Evolutionary conservation across 1,140 invertebrate genomes (phyloP).

Genomic region (Grapholita molesta): DNA sequence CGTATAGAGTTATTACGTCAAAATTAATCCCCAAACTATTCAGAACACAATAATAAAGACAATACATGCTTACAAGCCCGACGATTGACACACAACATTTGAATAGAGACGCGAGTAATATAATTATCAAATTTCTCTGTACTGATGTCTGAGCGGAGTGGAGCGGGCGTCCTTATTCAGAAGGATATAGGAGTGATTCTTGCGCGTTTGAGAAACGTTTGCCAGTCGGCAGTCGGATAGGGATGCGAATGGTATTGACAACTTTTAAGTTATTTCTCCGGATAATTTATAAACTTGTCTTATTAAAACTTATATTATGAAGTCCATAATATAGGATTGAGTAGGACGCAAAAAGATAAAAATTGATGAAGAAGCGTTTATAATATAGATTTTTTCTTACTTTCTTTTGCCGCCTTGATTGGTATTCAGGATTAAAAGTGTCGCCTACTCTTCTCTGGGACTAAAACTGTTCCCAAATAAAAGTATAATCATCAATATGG

Average conservation of each 20-base stretch:
- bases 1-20: background rate
- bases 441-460: too few species aligned
- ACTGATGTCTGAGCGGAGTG: background rate
- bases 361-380: too few species aligned
- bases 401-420: too few species aligned
- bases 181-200: background rate
- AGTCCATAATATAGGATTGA: too few species aligned
- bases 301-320: too few species aligned
- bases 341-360: too few species aligned
- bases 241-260: background rate
- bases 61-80: background rate
- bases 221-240: background rate
- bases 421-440: too few species aligned
- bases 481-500: too few species aligned
- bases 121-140: conserved; percentile 16
- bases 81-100: conserved; percentile 15
- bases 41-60: background rate
- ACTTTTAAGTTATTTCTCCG: background rate
- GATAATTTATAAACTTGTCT: too few species aligned
- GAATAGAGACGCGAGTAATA: conserved; percentile 10
- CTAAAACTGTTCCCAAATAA: too few species aligned
- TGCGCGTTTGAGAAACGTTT: background rate
- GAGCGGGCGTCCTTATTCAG: background rate
- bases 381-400: too few species aligned
- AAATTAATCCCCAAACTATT: background rate